Conservation (phyloP, 1,140 invertebrate species). For the Phymorhynchus buccinoides region DNA sequence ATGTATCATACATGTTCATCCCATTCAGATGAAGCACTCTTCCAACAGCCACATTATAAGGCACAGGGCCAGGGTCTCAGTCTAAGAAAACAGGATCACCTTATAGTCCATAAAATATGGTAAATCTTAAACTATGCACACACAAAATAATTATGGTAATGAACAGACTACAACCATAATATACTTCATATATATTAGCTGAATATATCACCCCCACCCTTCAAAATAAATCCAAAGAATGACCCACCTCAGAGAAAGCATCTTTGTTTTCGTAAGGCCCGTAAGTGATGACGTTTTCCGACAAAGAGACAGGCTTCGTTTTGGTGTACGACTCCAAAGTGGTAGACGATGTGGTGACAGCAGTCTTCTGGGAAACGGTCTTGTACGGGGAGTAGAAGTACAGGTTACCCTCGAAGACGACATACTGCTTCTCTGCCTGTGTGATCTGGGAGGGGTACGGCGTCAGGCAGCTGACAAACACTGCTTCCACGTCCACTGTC, state of each 20-base stretch:
- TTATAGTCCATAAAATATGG: too few species aligned
- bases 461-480: slow-evolving; percentile 83
- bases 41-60: too few species aligned
- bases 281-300: slow-evolving; percentile 86
- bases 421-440: slow-evolving; percentile 94
- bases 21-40: too few species aligned
- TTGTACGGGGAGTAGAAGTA: slow-evolving; percentile 89
- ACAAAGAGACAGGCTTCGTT: slow-evolving; percentile 87
- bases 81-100: too few species aligned
- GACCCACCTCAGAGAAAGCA: slow-evolving; percentile 74
- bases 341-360: slow-evolving; percentile 83
- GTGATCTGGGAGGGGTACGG: slow-evolving; percentile 90
- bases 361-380: slow-evolving; percentile 86
- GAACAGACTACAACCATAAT: too few species aligned
- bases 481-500: slow-evolving; percentile 81
- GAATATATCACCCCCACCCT: too few species aligned
- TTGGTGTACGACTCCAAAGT: slow-evolving; percentile 88
- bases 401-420: slow-evolving; percentile 87
- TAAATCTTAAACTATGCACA: too few species aligned
- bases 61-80: too few species aligned
- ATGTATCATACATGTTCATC: too few species aligned
- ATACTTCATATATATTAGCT: too few species aligned
- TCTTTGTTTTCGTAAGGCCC: slow-evolving; percentile 88
- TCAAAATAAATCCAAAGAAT: not conserved
- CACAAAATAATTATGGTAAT: too few species aligned